Evolutionary conservation across 2,888 invertebrate species (phyloP), one percentile per base, ranked within the genome.

Genomic region (Tyria jacobaeae): DNA sequence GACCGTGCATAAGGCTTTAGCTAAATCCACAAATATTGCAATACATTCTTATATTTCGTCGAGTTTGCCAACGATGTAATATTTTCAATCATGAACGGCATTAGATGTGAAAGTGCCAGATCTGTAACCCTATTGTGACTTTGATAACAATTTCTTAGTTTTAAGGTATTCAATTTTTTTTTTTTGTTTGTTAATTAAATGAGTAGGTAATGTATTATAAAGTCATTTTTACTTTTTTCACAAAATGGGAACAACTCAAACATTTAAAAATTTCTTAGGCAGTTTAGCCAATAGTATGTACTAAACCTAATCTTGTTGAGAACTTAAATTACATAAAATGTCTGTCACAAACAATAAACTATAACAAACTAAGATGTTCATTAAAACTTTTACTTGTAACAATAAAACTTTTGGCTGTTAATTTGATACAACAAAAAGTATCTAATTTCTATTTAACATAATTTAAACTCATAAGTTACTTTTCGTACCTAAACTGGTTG

Each of bases 301-400:
- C 21, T 37, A 57, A 59, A 48, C 1, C 39, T 57, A 60, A 71
- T 64, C 53, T 59, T 39, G 34, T 62, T 55, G 15, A 48, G 60
- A 66, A 64, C 62, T 68, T 49, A 27, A 66, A 53, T 35, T 60
- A 57, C 39, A 60, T 25, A 25, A 66, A 66, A 65, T 25, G 60
- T 64, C 66, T 66, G 54, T 66, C 39, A 24, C 47, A 50, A 57
- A 69, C 64, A 63, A 58, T 63, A 47, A 44, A 61, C 52, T 54
- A 61, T 55, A 31, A 4, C 47, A 47, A 66, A 60, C 70, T 67
- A 51, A 67, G 41, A 57, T 60, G 55, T 60, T 79, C 57, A 68
- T 77, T 77, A 64, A 68, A 77, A 79, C 64, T 76, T 71, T 39
- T 9, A 9, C 54, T 37, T 50, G 48, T 63, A 63, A 70, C 60